A percentile compares a stretch with the other conserved stretches of the same genome.
These are phyloP conservation scores for Caenorhabditis macrosperma DNA, from an alignment of 2,888 invertebrate genomes.

Conservation along the genomic window DNA sequence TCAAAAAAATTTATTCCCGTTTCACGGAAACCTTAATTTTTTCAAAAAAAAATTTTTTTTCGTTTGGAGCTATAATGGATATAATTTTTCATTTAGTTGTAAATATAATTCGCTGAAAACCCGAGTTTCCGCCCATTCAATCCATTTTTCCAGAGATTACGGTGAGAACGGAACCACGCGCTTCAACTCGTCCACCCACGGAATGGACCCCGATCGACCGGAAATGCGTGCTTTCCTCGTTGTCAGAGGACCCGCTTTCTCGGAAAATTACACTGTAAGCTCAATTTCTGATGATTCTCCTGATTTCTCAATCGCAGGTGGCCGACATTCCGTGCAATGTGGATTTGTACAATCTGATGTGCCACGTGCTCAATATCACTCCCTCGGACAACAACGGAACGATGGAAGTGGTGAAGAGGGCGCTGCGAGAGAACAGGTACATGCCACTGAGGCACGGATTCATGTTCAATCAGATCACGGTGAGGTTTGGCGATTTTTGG, in stretches of 20 bases:
- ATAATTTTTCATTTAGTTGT: too few species aligned
- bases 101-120: too few species aligned
- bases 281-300: neutral
- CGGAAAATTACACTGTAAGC: conserved; percentile 75
- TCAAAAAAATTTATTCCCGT: conserved; percentile 3
- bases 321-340: conserved; percentile 84
- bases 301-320: conserved; percentile 60
- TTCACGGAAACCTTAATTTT: too few species aligned
- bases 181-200: conserved; percentile 70
- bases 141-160: conserved; percentile 32
- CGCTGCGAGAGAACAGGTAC: conserved; percentile 52
- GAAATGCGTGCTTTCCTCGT: conserved; percentile 71
- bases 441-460: conserved; percentile 22
- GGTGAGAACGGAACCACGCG: conserved; percentile 50
- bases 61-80: too few species aligned
- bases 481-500: conserved; percentile 9
- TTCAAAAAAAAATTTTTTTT: too few species aligned
- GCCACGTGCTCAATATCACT: conserved; percentile 83
- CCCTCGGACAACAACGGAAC: conserved; percentile 81
- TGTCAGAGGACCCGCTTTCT: conserved; percentile 83
- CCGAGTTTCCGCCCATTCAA: too few species aligned
- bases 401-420: conserved; percentile 54
- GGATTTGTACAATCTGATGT: conserved; percentile 85
- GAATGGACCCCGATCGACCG: conserved; percentile 60
- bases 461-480: conserved; percentile 59